Base-by-base conservation (phyloP, 2,888 invertebrate genomes). In the Endomychus coccineus region DNA sequence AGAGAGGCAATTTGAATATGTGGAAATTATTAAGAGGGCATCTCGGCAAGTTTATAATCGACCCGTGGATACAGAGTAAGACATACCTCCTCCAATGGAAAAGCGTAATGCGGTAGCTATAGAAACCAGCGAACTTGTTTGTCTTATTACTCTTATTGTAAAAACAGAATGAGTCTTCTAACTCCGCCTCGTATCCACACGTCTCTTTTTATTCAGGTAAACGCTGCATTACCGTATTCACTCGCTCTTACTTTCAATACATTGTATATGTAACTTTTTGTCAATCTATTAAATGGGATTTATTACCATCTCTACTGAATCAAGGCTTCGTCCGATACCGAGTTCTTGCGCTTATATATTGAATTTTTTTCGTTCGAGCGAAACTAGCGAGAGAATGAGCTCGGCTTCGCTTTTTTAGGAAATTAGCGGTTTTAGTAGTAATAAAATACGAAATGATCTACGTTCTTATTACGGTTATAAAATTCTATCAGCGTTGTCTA, bases 51-150 rank as follows among this genome's bases (percentile, higher is more conserved):
- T 54, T 55, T 49, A 55, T 58, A 58, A 58, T 56, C 58, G 57
- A 52, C 54, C 49, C 36, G 40, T 30, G 54, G 44, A 31, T 27
- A 32, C 31, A 27, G 31, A 42, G 38, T 25, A 51, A 52, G 47
- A 48, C 49, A 43, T 43, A 40, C 42, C 49, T 49, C 56, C 54
- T 53, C 67, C 67, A 67, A 67, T 67, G 63, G 58, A 58, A 55
- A 51, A 48, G 62, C 62, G 66, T 66, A 67, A 61, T 61, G 54
- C 64, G 62, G 66, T 67, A 67, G 67, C 66, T 67, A 66, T 66
- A 67, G 65, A 63, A 66, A 63, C 64, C 55, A 55, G 58, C 51
- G 52, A 57, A 47, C 56, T 57, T 58, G 56, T 57, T 58, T 56
- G 56, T 58, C 60, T 61, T 64, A 64, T 64, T 64, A 62, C 58